Percentiles rank a stretch among this genome's conserved stretches.
phyloP scores from a whole-genome alignment of 2,113 vertebrate species.

The Archilochus colubris region DNA sequence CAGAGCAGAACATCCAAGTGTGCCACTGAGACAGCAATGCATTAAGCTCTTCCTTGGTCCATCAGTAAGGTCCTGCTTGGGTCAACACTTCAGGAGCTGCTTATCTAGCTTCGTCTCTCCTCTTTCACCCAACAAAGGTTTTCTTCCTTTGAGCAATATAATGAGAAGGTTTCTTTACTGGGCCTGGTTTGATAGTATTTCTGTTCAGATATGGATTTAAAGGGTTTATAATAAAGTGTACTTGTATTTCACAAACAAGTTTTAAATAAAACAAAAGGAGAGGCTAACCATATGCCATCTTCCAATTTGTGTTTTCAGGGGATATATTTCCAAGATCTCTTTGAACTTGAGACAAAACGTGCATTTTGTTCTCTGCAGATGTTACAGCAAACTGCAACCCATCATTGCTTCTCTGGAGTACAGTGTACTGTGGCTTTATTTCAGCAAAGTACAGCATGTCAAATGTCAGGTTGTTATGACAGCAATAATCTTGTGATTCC shows the following conservation, averaged over 20 bases:
- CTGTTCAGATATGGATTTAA: slow-evolving; percentile 7
- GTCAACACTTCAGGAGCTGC: neutral
- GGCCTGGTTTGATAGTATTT: neutral
- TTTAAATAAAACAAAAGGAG: slow-evolving; percentile 70
- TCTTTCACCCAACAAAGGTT: neutral
- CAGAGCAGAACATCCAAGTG: neutral
- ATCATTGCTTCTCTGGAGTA: neutral
- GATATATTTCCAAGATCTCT: slow-evolving; percentile 51
- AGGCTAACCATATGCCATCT: slow-evolving; percentile 50
- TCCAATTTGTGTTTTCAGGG: slow-evolving; percentile 31
- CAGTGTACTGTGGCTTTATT: slow-evolving; percentile 22
- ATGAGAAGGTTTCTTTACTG: neutral
- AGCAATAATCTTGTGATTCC: slow-evolving; percentile 49
- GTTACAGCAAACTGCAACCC: slow-evolving; percentile 45
- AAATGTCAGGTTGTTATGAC: slow-evolving; percentile 63
- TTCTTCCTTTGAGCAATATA: neutral
- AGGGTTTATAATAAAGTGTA: slow-evolving; percentile 47
- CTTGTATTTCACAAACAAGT: slow-evolving; percentile 67
- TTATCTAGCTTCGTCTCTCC: neutral
- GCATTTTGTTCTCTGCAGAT: slow-evolving; percentile 46
- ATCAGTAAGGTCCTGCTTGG: neutral
- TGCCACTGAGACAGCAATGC: neutral
- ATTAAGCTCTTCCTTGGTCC: neutral
- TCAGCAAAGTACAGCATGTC: slow-evolving; percentile 16
- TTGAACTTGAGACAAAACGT: slow-evolving; percentile 64